Conservation (phyloP, 2,113 vertebrate genomes). For the Istiophorus platypterus region DNA sequence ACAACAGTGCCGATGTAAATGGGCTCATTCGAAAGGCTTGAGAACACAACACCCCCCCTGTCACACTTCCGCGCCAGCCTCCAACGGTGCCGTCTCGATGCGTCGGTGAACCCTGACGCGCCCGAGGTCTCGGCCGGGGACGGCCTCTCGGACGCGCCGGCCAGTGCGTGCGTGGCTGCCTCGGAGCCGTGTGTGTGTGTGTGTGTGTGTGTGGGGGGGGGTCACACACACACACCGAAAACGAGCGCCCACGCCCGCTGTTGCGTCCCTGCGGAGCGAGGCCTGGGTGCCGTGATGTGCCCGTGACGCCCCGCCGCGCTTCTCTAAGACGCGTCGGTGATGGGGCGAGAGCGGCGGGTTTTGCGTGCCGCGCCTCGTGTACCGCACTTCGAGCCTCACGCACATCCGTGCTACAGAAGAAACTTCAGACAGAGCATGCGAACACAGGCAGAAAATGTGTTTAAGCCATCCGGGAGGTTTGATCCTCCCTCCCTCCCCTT, state of each 20-base stretch:
- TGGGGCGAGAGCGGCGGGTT: not conserved
- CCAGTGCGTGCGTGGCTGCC: too few relatives aligned
- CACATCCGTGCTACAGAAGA: slow-evolving; percentile 33
- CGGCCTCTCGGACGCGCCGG: slow-evolving; percentile 42
- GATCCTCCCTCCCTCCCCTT: not conserved
- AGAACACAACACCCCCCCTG: slow-evolving; percentile 74
- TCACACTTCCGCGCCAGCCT: slow-evolving; percentile 65
- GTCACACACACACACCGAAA: slow-evolving; percentile 9
- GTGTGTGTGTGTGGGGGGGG: too few relatives aligned
- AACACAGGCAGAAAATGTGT: slow-evolving; percentile 38
- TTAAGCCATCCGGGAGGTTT: slow-evolving; percentile 47
- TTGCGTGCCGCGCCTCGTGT: not conserved
- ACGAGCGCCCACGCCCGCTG: slow-evolving; percentile 1
- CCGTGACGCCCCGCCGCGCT: slow-evolving; percentile 31
- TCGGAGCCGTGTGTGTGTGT: too few relatives aligned
- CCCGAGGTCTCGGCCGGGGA: slow-evolving; percentile 17
- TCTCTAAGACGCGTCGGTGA: slow-evolving; percentile 41
- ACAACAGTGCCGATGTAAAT: slow-evolving; percentile 74
- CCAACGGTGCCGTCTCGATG: slow-evolving; percentile 75
- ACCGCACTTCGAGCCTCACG: slow-evolving; percentile 42
- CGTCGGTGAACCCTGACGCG: slow-evolving; percentile 35
- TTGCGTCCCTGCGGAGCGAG: slow-evolving; percentile 1
- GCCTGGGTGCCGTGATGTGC: slow-evolving; percentile 38
- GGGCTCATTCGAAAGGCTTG: slow-evolving; percentile 72
- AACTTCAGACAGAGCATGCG: slow-evolving; percentile 50